Conservation (phyloP, 2,797 vertebrate species). For the Syngnathus rostellatus region DNA sequence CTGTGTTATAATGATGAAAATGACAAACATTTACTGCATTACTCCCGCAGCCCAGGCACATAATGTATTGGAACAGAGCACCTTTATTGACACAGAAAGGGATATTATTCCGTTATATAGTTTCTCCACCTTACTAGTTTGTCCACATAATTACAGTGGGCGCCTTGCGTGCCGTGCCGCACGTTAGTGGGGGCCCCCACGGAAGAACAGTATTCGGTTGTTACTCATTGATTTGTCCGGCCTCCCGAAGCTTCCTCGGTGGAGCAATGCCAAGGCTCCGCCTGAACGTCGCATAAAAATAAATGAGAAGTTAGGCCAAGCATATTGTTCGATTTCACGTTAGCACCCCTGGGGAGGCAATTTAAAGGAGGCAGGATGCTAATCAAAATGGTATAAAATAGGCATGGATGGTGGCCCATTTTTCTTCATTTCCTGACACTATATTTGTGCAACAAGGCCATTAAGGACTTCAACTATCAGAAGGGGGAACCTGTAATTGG, state of each 20-base stretch:
- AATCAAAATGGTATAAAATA: conserved; percentile 64
- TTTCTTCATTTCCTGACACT: conserved; percentile 18
- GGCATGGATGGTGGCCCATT: conserved; percentile 47
- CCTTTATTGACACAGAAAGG: conserved; percentile 49
- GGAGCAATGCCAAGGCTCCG: conserved; percentile 50
- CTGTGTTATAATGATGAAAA: conserved; percentile 43
- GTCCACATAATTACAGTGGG: conserved; percentile 45
- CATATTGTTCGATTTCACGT: conserved; percentile 71
- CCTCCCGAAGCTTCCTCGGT: conserved; percentile 52
- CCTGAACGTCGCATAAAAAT: conserved; percentile 66
- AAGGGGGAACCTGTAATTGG: conserved; percentile 20
- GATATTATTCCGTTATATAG: conserved; percentile 52
- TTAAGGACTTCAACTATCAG: conserved; percentile 36
- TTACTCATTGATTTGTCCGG: conserved; percentile 69
- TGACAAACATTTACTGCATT: conserved; percentile 43
- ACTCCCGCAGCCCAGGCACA: conserved; percentile 35
- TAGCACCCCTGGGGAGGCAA: conserved; percentile 62
- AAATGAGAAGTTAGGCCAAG: conserved; percentile 70
- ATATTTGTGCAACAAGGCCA: conserved; percentile 37
- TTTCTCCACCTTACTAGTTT: conserved; percentile 44
- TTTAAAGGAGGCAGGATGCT: conserved; percentile 70
- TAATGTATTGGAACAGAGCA: conserved; percentile 42
- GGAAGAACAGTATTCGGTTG: conserved; percentile 12
- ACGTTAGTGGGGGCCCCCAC: conserved; percentile 30
- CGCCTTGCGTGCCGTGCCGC: conserved; percentile 41